These are phyloP conservation scores for Tangara arthus DNA, from an alignment of 2,797 vertebrate species.

Conservation along the genomic window DNA sequence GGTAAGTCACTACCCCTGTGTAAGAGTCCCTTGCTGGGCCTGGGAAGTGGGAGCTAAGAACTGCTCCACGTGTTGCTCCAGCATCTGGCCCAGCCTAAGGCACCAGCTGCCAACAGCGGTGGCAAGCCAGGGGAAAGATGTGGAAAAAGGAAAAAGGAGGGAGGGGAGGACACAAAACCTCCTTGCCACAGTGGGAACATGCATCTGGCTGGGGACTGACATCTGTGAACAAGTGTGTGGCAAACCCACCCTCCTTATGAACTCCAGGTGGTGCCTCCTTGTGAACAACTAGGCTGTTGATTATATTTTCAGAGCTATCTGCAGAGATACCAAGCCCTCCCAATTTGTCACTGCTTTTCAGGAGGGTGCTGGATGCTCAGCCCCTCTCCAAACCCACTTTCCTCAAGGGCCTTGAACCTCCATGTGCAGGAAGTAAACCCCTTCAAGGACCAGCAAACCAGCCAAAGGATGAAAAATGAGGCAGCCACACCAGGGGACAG, in stretches of 20 bases:
- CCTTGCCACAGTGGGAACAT: not conserved
- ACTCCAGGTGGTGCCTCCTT: not conserved
- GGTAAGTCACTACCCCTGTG: not conserved
- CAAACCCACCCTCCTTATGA: not conserved
- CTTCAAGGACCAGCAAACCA: not conserved
- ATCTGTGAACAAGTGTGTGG: not conserved
- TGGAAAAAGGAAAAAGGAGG: not conserved
- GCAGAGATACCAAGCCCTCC: not conserved
- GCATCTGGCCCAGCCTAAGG: not conserved
- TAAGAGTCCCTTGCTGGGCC: not conserved
- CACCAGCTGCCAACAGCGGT: not conserved
- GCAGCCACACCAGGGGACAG: rapidly evolving
- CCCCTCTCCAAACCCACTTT: not conserved
- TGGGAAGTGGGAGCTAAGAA: not conserved
- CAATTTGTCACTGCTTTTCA: not conserved
- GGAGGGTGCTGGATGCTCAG: not conserved
- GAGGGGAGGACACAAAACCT: not conserved
- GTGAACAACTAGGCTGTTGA: not conserved
- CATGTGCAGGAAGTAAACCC: rapidly evolving
- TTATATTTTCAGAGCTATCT: not conserved
- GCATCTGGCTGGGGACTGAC: not conserved
- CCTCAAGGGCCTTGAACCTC: not conserved
- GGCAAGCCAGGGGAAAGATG: not conserved
- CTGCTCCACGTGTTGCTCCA: rapidly evolving
- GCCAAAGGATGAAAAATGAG: not conserved